These are phyloP conservation scores for Hippolais icterina DNA, from an alignment of 2,113 vertebrate species.

Conservation along the genomic window DNA sequence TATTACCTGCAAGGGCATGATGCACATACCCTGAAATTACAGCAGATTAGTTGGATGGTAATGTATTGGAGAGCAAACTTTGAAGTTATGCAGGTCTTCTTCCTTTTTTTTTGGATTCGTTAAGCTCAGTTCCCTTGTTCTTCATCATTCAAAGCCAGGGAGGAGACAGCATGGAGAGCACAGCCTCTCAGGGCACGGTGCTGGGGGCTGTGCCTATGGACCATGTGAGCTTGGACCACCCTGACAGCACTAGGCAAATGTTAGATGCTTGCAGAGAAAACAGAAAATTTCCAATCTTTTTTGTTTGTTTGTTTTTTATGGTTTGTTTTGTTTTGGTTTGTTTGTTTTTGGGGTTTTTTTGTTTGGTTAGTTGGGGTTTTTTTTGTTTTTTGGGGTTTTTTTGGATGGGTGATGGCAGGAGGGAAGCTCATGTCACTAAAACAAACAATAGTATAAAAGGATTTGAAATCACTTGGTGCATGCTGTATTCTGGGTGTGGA, in stretches of 20 bases:
- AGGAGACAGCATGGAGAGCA: neutral
- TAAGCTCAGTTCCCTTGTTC: neutral
- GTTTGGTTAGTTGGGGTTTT: no score
- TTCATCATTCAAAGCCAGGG: neutral
- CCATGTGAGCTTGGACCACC: fast-evolving
- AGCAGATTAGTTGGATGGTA: neutral
- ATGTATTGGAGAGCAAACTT: neutral
- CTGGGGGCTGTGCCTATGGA: fast-evolving
- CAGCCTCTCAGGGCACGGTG: neutral
- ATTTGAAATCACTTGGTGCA: neutral
- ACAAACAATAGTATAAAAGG: neutral
- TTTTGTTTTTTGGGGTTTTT: neutral
- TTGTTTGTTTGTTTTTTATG: neutral
- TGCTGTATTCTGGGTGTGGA: neutral
- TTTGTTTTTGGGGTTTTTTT: no score
- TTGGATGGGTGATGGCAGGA: neutral
- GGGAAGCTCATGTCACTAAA: neutral
- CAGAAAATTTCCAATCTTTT: neutral
- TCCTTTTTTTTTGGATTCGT: neutral
- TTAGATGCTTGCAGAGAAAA: neutral
- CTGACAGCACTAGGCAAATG: neutral
- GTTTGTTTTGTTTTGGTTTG: no score
- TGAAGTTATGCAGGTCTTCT: neutral
- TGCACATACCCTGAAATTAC: neutral
- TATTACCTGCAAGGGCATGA: neutral